Evolutionary conservation across 2,888 invertebrate species (phyloP), one percentile per base, ranked within the genome.

Genomic region (Polietes domitor): DNA sequence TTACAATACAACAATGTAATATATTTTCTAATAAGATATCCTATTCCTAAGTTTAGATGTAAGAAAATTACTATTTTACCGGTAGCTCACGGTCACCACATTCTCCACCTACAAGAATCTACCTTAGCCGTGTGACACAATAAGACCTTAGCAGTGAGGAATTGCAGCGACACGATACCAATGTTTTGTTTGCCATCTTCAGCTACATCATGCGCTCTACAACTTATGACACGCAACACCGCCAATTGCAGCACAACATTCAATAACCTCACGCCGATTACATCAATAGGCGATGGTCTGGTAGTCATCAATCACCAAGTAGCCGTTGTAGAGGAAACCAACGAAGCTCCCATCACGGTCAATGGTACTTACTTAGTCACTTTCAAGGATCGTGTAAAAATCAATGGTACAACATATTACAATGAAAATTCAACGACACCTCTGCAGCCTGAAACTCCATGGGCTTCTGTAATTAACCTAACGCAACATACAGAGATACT

Each of bases 231-330:
- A 41, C 70, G 37, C 41, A 41, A 70, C 43, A 50, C 72, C 15
- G 72, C 50, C 9, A 53, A 28, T 21, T 58, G 73, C 21, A 43
- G 58, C 37, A 73, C 37, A 28, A 55, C 55, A 55, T 73, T 58
- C 24, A 73, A 73, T 17, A 55, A 73, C 55, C 5, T 55, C 19
- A 15, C 73, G 17, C 53, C 41, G 19, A 21, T 37, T 9, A 43
- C 53, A 53, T 2, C 19, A 19, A 53, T 19, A 53, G 53, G 53
- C 3, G 53, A 53, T 43, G 43, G 43, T 28, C n/a, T 73, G 58
- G 37, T 73, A 24, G 53, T 73, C 19, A 73, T 73, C 55, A 74
- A 74, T 43, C 43, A 61, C 32, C 74, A 74, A 74, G 5, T 63
- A 19, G 74, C 74, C n/a, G 43, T 58, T n/a, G 41, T 74, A 24